Evolutionary conservation across 2,888 invertebrate genomes (phyloP).

Genomic region (Dicycla oo): DNA sequence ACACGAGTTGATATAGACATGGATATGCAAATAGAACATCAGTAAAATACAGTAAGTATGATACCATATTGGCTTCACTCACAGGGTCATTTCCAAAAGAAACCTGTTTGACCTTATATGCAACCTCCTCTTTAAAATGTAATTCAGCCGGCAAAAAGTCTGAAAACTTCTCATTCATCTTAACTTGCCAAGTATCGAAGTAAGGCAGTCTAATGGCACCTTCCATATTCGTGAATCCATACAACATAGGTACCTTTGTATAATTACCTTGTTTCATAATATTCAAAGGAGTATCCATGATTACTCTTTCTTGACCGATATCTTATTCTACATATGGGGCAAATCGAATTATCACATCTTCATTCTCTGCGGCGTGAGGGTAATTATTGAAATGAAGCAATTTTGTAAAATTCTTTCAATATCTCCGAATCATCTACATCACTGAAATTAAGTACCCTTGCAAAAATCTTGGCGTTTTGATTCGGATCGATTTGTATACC

Average conservation of each 20-base stretch:
- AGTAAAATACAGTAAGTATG: constrained; percentile 68
- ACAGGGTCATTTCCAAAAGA: constrained; percentile 72
- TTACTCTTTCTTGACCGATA: constrained; percentile 56
- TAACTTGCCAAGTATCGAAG: constrained; percentile 63
- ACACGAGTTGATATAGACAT: constrained; percentile 63
- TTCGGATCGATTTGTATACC: constrained; percentile 74
- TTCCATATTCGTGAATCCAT: constrained; percentile 73
- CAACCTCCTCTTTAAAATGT: constrained; percentile 68
- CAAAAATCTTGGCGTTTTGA: constrained; percentile 73
- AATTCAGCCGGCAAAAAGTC: constrained; percentile 73
- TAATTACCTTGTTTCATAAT: constrained; percentile 56
- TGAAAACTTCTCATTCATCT: constrained; percentile 71
- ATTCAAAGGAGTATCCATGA: constrained; percentile 57
- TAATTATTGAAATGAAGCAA: constrained; percentile 66
- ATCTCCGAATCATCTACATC: constrained; percentile 70
- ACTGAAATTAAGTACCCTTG: constrained; percentile 67
- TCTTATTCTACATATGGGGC: constrained; percentile 70
- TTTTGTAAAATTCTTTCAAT: constrained; percentile 76
- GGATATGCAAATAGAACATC: constrained; percentile 78
- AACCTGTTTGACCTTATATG: constrained; percentile 67
- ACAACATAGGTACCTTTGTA: constrained; percentile 56
- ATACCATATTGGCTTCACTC: constrained; percentile 50
- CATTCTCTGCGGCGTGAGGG: constrained; percentile 31
- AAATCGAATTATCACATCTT: constrained; percentile 56
- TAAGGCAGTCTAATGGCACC: constrained; percentile 61